Evolutionary conservation across 2,113 vertebrate genomes (phyloP).

Genomic region (Paradisaea rubra): DNA sequence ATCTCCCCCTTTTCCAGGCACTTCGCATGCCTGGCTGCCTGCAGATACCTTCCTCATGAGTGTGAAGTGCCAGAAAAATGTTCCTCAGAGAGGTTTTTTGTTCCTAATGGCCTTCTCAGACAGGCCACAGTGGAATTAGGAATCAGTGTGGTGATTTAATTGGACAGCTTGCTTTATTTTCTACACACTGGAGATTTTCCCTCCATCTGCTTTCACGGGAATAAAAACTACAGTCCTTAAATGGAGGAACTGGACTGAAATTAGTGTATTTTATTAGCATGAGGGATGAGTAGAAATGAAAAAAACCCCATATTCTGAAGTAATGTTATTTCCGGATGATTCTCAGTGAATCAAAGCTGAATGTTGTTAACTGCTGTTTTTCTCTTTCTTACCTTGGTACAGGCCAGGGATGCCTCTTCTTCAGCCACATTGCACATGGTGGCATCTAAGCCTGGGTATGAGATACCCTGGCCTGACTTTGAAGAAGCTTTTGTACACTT

Average conservation of each 20-base stretch:
- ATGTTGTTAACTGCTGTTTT: background rate
- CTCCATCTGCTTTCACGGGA: background rate
- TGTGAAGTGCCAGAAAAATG: background rate
- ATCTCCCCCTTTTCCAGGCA: background rate
- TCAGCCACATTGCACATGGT: background rate
- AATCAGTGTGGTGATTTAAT: background rate
- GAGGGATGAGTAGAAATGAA: background rate
- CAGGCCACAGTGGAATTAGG: background rate
- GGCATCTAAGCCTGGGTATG: background rate
- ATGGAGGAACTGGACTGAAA: background rate
- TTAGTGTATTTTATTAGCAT: background rate
- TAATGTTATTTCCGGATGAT: background rate
- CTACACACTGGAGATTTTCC: background rate
- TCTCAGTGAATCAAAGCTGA: background rate
- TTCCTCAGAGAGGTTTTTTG: background rate
- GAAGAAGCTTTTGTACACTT: background rate
- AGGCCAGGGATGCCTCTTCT: background rate
- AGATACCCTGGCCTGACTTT: background rate
- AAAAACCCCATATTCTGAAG: background rate
- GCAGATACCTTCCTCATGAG: background rate
- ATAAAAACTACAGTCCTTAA: background rate
- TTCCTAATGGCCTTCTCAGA: background rate
- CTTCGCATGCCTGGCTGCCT: background rate
- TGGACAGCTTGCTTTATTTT: constrained; percentile 20
- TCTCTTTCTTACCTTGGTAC: background rate